A percentile compares a stretch with the other conserved stretches of the same genome.
phyloP scores from a whole-genome alignment of 2,113 vertebrate species.

The Pomatorhinus ruficollis region DNA sequence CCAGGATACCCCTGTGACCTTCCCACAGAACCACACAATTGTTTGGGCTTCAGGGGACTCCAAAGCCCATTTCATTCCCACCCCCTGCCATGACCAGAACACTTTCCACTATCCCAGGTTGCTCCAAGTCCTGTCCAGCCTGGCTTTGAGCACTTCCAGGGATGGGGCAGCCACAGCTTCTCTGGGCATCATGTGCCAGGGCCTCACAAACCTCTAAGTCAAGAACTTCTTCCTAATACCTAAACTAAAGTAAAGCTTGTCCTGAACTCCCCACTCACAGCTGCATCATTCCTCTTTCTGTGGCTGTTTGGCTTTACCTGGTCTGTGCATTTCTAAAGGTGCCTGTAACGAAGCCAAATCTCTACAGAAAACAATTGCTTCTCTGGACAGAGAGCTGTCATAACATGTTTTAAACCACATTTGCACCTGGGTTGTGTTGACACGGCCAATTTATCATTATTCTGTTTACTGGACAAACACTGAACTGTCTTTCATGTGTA shows the following conservation, averaged over 20 bases:
- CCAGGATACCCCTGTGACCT: neutral
- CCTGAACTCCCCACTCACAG: neutral
- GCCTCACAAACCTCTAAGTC: neutral
- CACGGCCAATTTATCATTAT: constrained; percentile 34
- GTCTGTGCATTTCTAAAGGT: neutral
- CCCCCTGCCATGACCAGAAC: neutral
- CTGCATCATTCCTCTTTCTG: neutral
- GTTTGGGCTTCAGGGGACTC: too few species aligned
- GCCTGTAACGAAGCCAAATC: neutral
- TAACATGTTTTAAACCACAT: neutral
- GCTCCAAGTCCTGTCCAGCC: rapidly evolving
- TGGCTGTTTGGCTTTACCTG: neutral
- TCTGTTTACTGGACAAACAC: neutral
- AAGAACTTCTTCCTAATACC: neutral
- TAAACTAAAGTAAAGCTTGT: neutral
- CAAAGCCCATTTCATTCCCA: neutral
- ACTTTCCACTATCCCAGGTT: neutral
- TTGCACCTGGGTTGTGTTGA: neutral
- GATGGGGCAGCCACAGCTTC: neutral
- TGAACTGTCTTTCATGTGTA: neutral
- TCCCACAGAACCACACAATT: neutral
- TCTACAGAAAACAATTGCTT: neutral
- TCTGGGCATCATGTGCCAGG: neutral
- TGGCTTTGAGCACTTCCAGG: neutral
- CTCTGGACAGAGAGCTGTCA: neutral